Evolutionary conservation across 2,888 invertebrate genomes (phyloP), one percentile per base, ranked within the genome.

Genomic region (Isoperla grammatica): DNA sequence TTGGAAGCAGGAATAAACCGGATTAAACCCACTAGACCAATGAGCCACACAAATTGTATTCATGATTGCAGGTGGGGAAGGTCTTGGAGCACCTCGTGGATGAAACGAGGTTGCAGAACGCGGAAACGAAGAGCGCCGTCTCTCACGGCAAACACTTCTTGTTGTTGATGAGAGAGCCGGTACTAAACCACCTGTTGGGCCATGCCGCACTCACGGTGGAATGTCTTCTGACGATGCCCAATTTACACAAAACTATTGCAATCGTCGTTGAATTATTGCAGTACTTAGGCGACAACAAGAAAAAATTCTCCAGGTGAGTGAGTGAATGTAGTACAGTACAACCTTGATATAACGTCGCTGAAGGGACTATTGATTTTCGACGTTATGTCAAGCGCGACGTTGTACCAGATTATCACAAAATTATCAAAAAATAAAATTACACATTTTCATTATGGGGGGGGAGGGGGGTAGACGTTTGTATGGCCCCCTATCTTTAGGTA

Each of bases 131-230:
- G 48, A 23, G n/a, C n/a, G 13, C 20, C 0, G 20, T 60, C 17
- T 42, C 13, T 0, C 62, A 61, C 20, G 65, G 65, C 17, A 61
- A 65, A 11, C 50, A 62, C 58, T 65, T 65, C 49, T 45, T 61
- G 5, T 6, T 37, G 1, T 35, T 29, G 15, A 59, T 65, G 11
- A 54, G 49, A 11, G n/a, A 45, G 17, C 40, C 56, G n/a, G 39
- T 63, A 9, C 39, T 63, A 40, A 53, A 59, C 6, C 39, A 39
- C 22, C 45, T 63, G 23, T 42, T 62, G 11, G 8, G 11, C 15
- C n/a, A 56, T 58, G 37, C 55, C 20, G 56, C 42, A n/a, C 35
- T 15, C n/a, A 29, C 56, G 13, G 15, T 58, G 15, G 20, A 42
- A 13, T 17, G 12, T 20, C 54, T 64, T 13, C 13, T 64, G 17